A percentile compares a stretch with the other conserved stretches of the same genome.
Evolutionary conservation across 2,797 vertebrate genomes (phyloP).

Genomic region (Squalus acanthias): DNA sequence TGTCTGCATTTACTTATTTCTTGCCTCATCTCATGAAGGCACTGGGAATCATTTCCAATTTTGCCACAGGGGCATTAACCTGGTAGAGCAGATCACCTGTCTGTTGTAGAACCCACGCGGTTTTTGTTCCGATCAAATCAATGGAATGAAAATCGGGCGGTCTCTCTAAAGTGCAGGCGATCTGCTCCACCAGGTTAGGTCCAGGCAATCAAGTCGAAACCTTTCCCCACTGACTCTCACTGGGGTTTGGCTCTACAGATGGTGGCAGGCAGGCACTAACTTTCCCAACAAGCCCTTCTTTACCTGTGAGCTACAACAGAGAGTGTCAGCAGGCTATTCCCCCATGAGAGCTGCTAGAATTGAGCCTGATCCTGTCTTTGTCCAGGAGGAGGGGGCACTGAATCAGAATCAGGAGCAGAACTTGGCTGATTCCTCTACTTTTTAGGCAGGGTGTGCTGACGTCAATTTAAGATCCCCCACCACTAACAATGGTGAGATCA

Average conservation of each 20-base stretch:
- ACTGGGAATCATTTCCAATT: neutral
- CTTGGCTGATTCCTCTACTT: neutral
- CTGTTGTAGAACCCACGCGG: neutral
- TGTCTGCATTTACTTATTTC: neutral
- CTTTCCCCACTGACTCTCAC: neutral
- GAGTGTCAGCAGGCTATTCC: too few species aligned
- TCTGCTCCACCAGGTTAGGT: neutral
- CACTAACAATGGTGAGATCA: neutral
- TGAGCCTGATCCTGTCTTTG: neutral
- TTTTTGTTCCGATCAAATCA: neutral
- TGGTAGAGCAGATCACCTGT: neutral
- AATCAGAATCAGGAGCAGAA: neutral
- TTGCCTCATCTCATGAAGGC: neutral
- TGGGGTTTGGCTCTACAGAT: neutral
- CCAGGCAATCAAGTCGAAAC: too few species aligned
- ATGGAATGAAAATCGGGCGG: neutral
- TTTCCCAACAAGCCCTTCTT: neutral
- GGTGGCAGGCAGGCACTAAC: too few species aligned
- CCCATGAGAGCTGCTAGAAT: too few species aligned
- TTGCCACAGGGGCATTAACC: neutral
- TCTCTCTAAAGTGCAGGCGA: too few species aligned
- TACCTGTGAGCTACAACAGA: neutral
- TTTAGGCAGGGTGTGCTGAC: neutral
- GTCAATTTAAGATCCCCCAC: neutral
- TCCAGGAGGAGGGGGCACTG: too few species aligned